Conservation (phyloP, 2,888 invertebrate species). For the Cyclophora albipunctata region DNA sequence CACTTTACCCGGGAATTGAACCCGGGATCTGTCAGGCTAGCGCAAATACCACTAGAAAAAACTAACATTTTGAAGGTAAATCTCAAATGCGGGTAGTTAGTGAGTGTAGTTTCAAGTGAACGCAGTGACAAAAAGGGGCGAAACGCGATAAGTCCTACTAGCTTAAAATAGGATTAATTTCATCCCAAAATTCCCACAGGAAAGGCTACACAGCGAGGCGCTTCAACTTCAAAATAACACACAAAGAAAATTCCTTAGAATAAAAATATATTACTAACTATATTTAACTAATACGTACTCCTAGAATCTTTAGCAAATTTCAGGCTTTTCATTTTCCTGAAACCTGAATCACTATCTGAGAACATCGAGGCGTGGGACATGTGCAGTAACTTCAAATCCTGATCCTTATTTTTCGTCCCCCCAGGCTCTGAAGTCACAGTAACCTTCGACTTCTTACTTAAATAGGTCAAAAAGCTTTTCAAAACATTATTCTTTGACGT, state of each 20-base stretch:
- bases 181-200: too few species aligned
- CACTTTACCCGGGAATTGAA: too few species aligned
- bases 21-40: too few species aligned
- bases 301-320: conserved; percentile 39
- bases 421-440: conserved; percentile 49
- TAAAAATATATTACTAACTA: conserved; percentile 17
- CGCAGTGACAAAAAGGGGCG: too few species aligned
- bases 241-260: conserved; percentile 3
- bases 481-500: conserved; percentile 54
- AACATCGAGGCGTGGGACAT: conserved; percentile 46
- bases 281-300: conserved; percentile 40
- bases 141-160: too few species aligned
- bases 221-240: neutral
- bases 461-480: conserved; percentile 39
- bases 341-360: conserved; percentile 37
- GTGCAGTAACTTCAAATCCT: conserved; percentile 48
- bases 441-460: conserved; percentile 37
- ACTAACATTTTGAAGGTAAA: too few species aligned
- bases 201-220: too few species aligned
- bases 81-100: too few species aligned
- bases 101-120: too few species aligned
- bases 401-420: conserved; percentile 23
- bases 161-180: too few species aligned
- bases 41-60: too few species aligned
- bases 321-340: conserved; percentile 19